Conservation (phyloP, 2,888 invertebrate genomes). For the Fragum whitleyi region DNA sequence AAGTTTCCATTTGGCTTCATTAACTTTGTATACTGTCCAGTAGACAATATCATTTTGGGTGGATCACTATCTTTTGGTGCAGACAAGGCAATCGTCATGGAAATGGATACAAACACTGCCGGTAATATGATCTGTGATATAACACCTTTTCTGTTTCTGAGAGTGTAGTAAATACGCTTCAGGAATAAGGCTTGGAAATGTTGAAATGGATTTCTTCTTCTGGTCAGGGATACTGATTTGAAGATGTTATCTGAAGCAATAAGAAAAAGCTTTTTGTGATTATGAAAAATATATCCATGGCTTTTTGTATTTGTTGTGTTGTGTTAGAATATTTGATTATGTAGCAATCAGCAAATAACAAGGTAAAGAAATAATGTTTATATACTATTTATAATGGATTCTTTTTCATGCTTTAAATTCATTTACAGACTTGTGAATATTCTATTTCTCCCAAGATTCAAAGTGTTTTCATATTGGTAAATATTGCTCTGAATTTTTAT, state of each 20-base stretch:
- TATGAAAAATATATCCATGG: neutral
- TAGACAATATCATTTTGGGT: conserved; percentile 81
- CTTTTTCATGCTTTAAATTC: too few relatives aligned
- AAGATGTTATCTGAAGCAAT: neutral
- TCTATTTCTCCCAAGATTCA: too few relatives aligned
- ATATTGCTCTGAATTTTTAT: too few relatives aligned
- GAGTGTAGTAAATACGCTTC: conserved; percentile 85
- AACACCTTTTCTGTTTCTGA: conserved; percentile 85
- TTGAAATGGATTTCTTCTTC: conserved; percentile 70
- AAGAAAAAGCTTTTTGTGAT: neutral
- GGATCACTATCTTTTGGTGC: conserved; percentile 81
- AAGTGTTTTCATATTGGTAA: too few relatives aligned
- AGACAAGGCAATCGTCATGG: conserved; percentile 84
- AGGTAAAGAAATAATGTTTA: too few relatives aligned
- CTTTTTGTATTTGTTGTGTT: too few relatives aligned
- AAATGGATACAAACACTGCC: conserved; percentile 83
- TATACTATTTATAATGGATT: too few relatives aligned
- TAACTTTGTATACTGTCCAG: conserved; percentile 85
- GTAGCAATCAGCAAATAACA: too few relatives aligned
- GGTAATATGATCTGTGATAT: conserved; percentile 84
- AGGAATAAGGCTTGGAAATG: conserved; percentile 85
- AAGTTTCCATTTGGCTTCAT: conserved; percentile 85
- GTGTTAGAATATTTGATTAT: too few relatives aligned
- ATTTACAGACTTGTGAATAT: too few relatives aligned
- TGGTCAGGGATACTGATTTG: neutral